Base-by-base conservation (phyloP, 2,888 invertebrate species). In the Lithophane socia region DNA sequence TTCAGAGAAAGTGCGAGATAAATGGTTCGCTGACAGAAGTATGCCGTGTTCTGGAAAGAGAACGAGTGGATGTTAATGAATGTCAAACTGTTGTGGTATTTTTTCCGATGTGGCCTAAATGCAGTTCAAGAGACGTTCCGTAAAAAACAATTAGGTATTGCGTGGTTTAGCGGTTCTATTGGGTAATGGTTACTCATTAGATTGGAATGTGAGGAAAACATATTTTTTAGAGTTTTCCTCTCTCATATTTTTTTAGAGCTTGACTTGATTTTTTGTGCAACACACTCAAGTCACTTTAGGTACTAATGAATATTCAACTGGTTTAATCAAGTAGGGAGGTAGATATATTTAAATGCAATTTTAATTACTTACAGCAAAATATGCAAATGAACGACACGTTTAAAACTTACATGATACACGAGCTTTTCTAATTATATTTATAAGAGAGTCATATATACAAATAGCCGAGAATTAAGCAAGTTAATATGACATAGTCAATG, bases 81-180 rank as follows among this genome's bases (percentile, higher is more conserved):
- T 91, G 89, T 88, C 88, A 88, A 90, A 90, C 85, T 90, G 86
- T 89, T 91, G 88, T 87, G 92, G 93, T 92, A 94, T 79, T 44
- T 79, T 93, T 88, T 37, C 91, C 95, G 87, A 94, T 93, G 87
- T 92, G 95, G 87, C 93, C 95, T 89, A 92, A 87, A 93, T 95
- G 91, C 84, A 88, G 93, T 92, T 83, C 92, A 91, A 90, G 88
- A 90, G 82, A 90, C 91, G 76, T 54, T 52, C 81, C 70, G 69
- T 77, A 75, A 86, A 86, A 83, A 85, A 89, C 85, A 83, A 87
- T 87, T 61, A 37, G 37, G 37, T 37, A 86, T 78, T 77, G 70
- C 76, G 77, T 64, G 66, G 69, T 72, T 79, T 56, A 71, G 61
- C 42, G 61, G 79, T 73, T 64, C 71, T 79, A 70, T 80, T 79